Evolutionary conservation across 1,140 invertebrate species (phyloP).

Genomic region (Globodera ellingtonae): DNA sequence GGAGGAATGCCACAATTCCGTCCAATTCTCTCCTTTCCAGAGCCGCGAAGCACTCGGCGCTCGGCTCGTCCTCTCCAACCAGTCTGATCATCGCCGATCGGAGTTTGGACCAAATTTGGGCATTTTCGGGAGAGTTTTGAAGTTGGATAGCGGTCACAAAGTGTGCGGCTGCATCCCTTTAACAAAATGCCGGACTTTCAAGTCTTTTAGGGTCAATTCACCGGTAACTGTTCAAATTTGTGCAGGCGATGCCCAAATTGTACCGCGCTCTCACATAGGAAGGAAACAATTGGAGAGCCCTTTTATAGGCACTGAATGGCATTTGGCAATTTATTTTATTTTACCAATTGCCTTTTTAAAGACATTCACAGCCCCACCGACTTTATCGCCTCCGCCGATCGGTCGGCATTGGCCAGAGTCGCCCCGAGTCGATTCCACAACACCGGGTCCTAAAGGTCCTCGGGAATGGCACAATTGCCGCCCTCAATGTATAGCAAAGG

Average conservation of each 20-base stretch:
- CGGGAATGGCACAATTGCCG: conserved; percentile 11
- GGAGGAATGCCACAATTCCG: conserved; percentile 19
- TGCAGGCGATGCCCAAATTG: conserved; percentile 95
- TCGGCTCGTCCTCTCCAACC: neutral
- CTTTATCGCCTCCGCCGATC: conserved; percentile 90
- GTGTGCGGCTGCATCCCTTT: conserved; percentile 89
- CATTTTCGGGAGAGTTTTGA: conserved; percentile 73
- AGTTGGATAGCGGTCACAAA: conserved; percentile 88
- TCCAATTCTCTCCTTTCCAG: conserved; percentile 15
- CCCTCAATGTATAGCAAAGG: conserved; percentile 40
- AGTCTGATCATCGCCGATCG: conserved; percentile 81
- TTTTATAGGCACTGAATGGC: conserved; percentile 77
- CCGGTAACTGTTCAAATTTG: conserved; percentile 90
- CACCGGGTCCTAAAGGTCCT: conserved; percentile 76
- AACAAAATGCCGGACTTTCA: conserved; percentile 48
- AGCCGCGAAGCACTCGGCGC: conserved; percentile 23
- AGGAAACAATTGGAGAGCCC: conserved; percentile 84
- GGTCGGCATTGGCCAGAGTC: conserved; percentile 89
- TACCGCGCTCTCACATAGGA: conserved; percentile 94
- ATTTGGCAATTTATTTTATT: too few relatives aligned
- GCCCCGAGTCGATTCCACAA: conserved; percentile 97
- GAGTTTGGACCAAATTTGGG: conserved; percentile 85
- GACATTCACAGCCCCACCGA: neutral
- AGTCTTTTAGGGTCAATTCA: conserved; percentile 65
- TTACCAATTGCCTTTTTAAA: neutral